These are phyloP conservation scores for Chymomyza caudatula DNA, from an alignment of 2,888 invertebrate genomes.

Conservation along the genomic window DNA sequence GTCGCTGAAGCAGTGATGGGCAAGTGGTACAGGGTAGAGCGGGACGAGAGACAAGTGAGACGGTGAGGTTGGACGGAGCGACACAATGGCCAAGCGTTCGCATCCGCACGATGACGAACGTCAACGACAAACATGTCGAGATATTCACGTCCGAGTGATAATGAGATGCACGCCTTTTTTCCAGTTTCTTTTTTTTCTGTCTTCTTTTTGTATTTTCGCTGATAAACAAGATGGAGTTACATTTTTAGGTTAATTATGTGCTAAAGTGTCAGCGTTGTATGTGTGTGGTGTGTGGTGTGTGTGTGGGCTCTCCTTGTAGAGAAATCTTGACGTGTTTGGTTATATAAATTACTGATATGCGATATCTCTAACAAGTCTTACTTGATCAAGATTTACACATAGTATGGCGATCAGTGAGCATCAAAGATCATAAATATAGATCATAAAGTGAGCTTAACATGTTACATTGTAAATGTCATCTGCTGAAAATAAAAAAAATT, in stretches of 20 bases:
- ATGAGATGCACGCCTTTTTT: constrained; percentile 74
- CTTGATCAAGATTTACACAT: background rate
- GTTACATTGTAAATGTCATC: background rate
- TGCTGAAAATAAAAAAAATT: too few relatives aligned
- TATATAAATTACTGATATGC: background rate
- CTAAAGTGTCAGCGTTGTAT: constrained; percentile 61
- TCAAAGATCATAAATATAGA: background rate
- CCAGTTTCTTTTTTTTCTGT: constrained; percentile 24
- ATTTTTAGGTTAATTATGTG: constrained; percentile 77
- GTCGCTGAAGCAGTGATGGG: background rate
- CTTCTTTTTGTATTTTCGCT: constrained; percentile 58
- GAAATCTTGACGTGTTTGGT: background rate
- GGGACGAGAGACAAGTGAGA: background rate
- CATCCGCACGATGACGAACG: constrained; percentile 51
- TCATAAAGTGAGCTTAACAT: background rate
- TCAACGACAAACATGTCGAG: constrained; percentile 67
- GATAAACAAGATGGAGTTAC: constrained; percentile 74
- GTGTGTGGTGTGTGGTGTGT: background rate
- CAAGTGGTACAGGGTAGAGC: background rate
- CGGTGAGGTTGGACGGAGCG: background rate
- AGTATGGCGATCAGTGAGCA: background rate
- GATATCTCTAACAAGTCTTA: background rate
- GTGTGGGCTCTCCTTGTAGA: background rate
- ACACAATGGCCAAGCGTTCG: constrained; percentile 5
- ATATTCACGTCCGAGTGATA: constrained; percentile 76